Evolutionary conservation across 2,797 vertebrate genomes (phyloP), one percentile per base, ranked within the genome.

Genomic region (Halcyon badia): DNA sequence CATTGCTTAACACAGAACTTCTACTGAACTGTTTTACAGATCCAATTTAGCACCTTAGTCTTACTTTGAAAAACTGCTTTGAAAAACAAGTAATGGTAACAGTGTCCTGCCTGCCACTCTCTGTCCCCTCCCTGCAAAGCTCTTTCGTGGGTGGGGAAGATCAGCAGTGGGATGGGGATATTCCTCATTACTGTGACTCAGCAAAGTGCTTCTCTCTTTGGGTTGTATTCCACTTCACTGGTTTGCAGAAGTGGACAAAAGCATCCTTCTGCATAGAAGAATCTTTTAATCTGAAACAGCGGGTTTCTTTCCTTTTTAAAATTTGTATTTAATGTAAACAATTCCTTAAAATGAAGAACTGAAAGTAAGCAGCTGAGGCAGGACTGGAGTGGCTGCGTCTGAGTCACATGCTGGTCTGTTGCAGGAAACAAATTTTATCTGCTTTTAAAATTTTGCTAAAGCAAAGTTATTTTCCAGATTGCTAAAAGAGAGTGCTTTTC

Each of bases 321-420:
- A 30, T 17, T 77, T 39, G n/a, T 62, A 3, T 64, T 57, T 37
- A 18, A 46, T n/a, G 31, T 81, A 83, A 88, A 60, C 42, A 28
- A 6, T 9, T 79, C n/a, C 28, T 58, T 44, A 31, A 81, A 7
- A 90, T 20, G 13, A 80, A 75, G 95, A 96, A 97, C 51, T 90
- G 91, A 95, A 95, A 95, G 64, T 72, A 64, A 78, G 72, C 58
- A 57, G 66, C 65, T 79, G 79, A 51, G 41, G 20, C 46, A 65
- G 33, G 7, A 22, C 30, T 69, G 39, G 16, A 25, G 44, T 18
- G 42, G 21, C 33, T 89, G 69, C 1, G 1, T 33, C 26, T 72
- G 57, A 78, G 51, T 72, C 85, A 94, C 30, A 10, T 11, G 51
- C 51, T 51, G 11, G 58, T 75, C 17, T 44, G 14, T 44, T 70